Percentiles rank a stretch among this genome's conserved stretches.
phyloP scores from a whole-genome alignment of 2,797 vertebrate genomes.

The Malurus splendens region DNA sequence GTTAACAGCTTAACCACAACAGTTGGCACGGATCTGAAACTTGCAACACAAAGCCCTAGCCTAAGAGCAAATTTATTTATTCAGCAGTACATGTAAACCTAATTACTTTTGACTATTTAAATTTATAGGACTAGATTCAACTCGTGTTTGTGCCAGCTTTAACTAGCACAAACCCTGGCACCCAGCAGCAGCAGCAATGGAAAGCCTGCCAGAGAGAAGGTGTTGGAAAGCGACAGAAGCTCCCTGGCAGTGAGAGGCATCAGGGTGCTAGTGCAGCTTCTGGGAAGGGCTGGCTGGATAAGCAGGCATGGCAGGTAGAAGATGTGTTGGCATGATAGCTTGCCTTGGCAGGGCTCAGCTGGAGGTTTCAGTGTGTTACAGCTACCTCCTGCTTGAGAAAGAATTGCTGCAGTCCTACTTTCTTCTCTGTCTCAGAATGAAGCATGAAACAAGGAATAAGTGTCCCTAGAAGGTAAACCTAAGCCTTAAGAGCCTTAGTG shows the following conservation, averaged over 20 bases:
- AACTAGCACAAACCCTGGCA: slow-evolving; percentile 48
- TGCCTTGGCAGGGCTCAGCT: neutral
- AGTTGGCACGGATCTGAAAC: slow-evolving; percentile 32
- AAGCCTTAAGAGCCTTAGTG: neutral
- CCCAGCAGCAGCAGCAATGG: neutral
- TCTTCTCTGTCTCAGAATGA: neutral
- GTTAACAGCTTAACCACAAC: slow-evolving; percentile 55
- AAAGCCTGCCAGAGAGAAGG: slow-evolving; percentile 32
- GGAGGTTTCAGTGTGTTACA: neutral
- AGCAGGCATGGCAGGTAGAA: slow-evolving; percentile 40
- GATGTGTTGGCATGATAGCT: slow-evolving; percentile 3
- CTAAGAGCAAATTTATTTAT: slow-evolving; percentile 53
- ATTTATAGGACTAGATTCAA: slow-evolving; percentile 47
- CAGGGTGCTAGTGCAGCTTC: slow-evolving; percentile 1
- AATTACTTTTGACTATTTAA: slow-evolving; percentile 64
- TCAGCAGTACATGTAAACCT: slow-evolving; percentile 46
- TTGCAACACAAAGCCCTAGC: slow-evolving; percentile 40
- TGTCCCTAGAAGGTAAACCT: neutral
- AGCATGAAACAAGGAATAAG: neutral
- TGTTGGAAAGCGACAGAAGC: slow-evolving; percentile 44
- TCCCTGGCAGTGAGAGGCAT: neutral
- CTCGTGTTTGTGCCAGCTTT: slow-evolving; percentile 34
- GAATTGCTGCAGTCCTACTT: neutral
- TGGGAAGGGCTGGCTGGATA: slow-evolving; percentile 6
- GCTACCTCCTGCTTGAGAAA: neutral